Evolutionary conservation across 2,797 vertebrate genomes (phyloP).

Genomic region (Lepus oiostolus): DNA sequence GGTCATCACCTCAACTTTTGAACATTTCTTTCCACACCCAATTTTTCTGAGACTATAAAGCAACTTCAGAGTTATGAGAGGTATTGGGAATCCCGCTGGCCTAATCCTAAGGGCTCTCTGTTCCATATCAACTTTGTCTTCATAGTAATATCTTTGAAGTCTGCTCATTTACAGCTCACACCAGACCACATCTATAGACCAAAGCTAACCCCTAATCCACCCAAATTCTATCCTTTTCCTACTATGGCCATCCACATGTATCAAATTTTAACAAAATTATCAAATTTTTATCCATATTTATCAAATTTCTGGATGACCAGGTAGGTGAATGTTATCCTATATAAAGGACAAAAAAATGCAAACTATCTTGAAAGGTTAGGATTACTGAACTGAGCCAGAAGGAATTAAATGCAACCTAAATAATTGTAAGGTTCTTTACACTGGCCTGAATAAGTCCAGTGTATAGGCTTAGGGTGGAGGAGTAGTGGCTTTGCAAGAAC

Average conservation of each 20-base stretch:
- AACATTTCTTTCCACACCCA: not conserved
- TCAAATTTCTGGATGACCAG: not conserved
- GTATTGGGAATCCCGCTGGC: not conserved
- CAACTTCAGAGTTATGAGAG: conserved; percentile 5
- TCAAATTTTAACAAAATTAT: too few species aligned
- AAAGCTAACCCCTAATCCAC: not conserved
- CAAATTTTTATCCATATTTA: not conserved
- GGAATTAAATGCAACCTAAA: conserved; percentile 40
- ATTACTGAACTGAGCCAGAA: not conserved
- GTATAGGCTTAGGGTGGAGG: not conserved
- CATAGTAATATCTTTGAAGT: not conserved
- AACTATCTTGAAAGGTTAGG: not conserved
- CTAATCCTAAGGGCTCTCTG: not conserved
- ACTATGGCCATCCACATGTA: not conserved
- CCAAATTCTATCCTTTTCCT: conserved; percentile 17
- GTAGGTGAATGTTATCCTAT: not conserved
- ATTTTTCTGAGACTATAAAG: conserved; percentile 35
- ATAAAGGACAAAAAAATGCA: conserved; percentile 55
- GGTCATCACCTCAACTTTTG: not conserved
- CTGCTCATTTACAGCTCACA: conserved; percentile 34
- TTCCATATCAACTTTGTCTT: conserved; percentile 5
- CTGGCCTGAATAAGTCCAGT: not conserved
- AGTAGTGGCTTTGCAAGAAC: not conserved
- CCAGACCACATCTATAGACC: not conserved
- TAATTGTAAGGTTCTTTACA: not conserved